Evolutionary conservation across 2,888 invertebrate species (phyloP), one percentile per base, ranked within the genome.

Genomic region (Scaptomyza reducta): DNA sequence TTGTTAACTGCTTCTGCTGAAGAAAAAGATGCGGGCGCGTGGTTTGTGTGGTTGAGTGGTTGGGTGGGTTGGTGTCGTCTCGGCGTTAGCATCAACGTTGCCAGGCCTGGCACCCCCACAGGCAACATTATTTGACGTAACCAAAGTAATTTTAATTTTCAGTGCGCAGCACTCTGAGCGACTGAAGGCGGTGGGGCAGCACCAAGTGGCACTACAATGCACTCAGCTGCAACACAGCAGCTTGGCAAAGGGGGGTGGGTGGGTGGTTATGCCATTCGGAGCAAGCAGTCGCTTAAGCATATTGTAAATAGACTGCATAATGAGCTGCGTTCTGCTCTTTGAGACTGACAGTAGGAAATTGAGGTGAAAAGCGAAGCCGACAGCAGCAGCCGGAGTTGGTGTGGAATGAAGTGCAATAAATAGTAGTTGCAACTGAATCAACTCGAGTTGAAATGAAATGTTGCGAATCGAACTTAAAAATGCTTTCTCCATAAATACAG

Each of bases 241-340:
- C 27, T 6, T 1, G 35, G 35, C 7, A n/a, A 22, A 7, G 4
- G 27, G 14, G 3, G 1, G 7, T 38, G 14, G 11, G 7, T 1
- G 16, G 11, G 16, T 27, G 16, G 6, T 9, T 9, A 38, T 5
- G 45, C 27, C 16, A 42, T 29, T 38, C 38, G 45, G 42, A 51
- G 60, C 47, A 13, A 47, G 40, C 68, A 76, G 86, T 72, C 74
- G 74, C 81, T 86, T 86, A 82, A 86, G 83, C 80, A 86, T 83
- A 82, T 75, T 82, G 83, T 86, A 82, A 82, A 82, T 86, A 82
- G 83, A 82, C 81, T 86, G 86, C 83, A 86, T 82, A 82, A 82
- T 82, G 86, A 86, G 81, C 83, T 83, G 59, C 75, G 69, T 77
- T 81, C 5, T 82, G 79, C 86, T 79, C 69, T 79, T 79, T 65